Evolutionary conservation across 2,888 invertebrate genomes (phyloP), one percentile per base, ranked within the genome.

Genomic region (Seira musarum): DNA sequence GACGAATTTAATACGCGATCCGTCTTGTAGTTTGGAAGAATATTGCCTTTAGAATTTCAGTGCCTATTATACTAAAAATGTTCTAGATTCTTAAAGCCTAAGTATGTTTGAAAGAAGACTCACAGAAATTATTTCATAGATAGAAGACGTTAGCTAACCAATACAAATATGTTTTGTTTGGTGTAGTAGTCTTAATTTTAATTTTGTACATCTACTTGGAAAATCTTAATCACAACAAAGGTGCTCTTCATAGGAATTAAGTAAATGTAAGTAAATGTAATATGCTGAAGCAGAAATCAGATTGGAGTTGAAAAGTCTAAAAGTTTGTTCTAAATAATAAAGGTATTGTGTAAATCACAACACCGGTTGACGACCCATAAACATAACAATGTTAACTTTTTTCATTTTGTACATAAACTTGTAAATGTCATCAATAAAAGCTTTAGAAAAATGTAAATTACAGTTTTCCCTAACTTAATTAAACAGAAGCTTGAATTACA

Each of bases 371-470:
- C 30, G 30, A 8, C 30, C 30, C 30, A 21, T 21, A 49, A 67
- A 13, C 25, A 17, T 15, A 25, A 46, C 24, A 49, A n/a, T 73
- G 73, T 73, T 73, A 49, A 73, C 66, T 57, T 73, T 40, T 30
- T 65, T 53, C 66, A 49, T 66, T 73, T 73, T 73, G 73, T 73
- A 73, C 73, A 73, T 73, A 73, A 73, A 49, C 73, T 73, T 73
- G 73, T 73, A 73, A 53, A 73, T 66, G 30, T 30, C 8, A 5
- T 8, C 30, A 30, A 8, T 30, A 30, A 30, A 30, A 30, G 30
- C 30, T 30, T 30, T 30, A 30, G 30, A 8, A 8, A 30, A 30
- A 30, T 30, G 30, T 30, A 30, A 30, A 30, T 5, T 30, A 30
- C 2, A 30, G 3, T 30, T 30, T 2, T 30, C 8, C 8, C 8